These are phyloP conservation scores for Sisor rabdophorus DNA, from an alignment of 2,113 vertebrate species.

Conservation along the genomic window DNA sequence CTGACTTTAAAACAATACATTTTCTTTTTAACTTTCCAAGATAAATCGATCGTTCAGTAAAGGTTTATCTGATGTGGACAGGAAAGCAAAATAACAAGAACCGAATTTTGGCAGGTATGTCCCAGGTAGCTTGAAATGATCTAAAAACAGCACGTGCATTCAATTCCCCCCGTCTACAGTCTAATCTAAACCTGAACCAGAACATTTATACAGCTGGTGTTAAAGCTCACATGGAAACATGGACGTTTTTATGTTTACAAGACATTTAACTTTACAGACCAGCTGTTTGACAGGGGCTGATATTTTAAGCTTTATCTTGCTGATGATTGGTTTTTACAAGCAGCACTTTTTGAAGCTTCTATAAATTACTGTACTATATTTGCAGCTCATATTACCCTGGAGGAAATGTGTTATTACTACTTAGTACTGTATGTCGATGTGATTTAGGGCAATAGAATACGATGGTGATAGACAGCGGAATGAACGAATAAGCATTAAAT, in stretches of 20 bases:
- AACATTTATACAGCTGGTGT: neutral
- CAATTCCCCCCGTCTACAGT: neutral
- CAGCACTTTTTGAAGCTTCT: neutral
- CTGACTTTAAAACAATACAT: neutral
- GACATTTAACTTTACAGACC: neutral
- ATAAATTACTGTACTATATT: neutral
- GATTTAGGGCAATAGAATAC: neutral
- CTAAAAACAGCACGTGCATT: neutral
- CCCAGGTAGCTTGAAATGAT: neutral
- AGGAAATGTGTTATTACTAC: neutral
- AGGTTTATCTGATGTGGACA: slow-evolving; percentile 11
- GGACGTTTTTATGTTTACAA: neutral
- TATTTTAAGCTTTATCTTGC: neutral
- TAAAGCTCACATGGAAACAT: neutral
- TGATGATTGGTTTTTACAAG: neutral
- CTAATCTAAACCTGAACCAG: neutral
- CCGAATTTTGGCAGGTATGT: neutral
- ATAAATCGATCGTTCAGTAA: neutral
- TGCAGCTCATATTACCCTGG: neutral
- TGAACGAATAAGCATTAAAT: neutral
- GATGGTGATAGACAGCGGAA: neutral
- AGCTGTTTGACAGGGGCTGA: neutral
- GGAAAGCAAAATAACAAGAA: neutral
- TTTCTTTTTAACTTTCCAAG: neutral
- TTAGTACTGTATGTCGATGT: too few species aligned